Evolutionary conservation across 2,113 vertebrate species (phyloP), one percentile per base, ranked within the genome.

Genomic region (Catagonus wagneri): DNA sequence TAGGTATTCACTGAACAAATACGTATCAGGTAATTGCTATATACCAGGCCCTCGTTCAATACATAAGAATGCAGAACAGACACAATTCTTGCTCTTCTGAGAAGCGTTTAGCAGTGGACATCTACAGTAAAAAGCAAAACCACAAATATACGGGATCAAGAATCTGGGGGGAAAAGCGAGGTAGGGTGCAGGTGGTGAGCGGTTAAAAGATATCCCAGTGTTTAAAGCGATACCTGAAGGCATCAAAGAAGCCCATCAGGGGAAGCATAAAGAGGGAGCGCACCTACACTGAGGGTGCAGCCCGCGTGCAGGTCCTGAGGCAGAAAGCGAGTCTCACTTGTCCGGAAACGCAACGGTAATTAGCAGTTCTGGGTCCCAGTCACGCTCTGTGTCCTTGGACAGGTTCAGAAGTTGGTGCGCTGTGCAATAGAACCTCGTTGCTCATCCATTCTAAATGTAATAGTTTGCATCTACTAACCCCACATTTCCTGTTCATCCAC

Each of bases 251-350:
- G 19, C 50, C 3, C 52, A 7, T 6, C 8, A 52, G 25, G 25
- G 50, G 61, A 65, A 83, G 19, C 58, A 1, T 23, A 63, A 20
- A 76, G 36, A 68, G 0, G 10, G 13, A 5, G 58, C 10, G 15
- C 36, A 20, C 19, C 9, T 22, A 79, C 6, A 27, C 20, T 10
- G n/a, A 27, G 61, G 39, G 10, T 3, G 3, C 9, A 9, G 11
- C 2, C 7, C 3, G 1, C 10, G 2, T 12, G 17, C 1, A 7
- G 39, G 29, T 0, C 17, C n/a, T 19, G 50, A 44, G 54, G 60
- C 15, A 32, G 36, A 29, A 58, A 36, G 14, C 19, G 29, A 75
- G 50, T 36, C 50, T n/a, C 29, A 50, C 3, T 66, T 69, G 17
- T 27, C 13, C 68, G 11, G 1, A 83, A 52, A n/a, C 25, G 13